Conservation (phyloP, 2,113 vertebrate species). For the Benitochromis conjunctus region DNA sequence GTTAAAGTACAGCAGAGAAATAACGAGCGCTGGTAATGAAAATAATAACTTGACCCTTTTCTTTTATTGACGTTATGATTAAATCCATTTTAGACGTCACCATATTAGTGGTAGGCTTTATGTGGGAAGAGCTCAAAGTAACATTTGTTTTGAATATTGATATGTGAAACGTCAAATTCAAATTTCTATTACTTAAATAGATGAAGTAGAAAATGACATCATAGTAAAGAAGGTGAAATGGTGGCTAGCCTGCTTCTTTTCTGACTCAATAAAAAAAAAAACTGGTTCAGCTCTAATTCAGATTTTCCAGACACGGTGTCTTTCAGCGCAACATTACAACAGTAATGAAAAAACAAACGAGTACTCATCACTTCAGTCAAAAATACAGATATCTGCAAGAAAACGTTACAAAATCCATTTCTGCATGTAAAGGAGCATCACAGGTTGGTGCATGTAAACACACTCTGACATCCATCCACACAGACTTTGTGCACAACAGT, state of each 20-base stretch:
- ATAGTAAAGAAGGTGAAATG: neutral
- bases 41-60: neutral
- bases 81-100: neutral
- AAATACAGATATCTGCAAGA: slow-evolving; percentile 37
- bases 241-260: neutral
- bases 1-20: neutral
- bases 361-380: neutral
- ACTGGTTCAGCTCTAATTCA: neutral
- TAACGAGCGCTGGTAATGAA: neutral
- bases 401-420: slow-evolving; percentile 46
- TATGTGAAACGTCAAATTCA: neutral
- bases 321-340: neutral
- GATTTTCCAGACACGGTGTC: neutral
- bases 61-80: neutral
- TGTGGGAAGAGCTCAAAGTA: neutral
- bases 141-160: neutral
- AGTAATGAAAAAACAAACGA: neutral
- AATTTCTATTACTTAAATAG: neutral
- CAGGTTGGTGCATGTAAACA: neutral
- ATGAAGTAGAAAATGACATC: neutral
- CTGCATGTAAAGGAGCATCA: neutral
- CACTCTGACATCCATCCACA: slow-evolving; percentile 16
- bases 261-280: neutral
- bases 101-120: neutral
- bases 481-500: neutral